Conservation (phyloP, 2,797 vertebrate species). For the Mergus octosetaceus region DNA sequence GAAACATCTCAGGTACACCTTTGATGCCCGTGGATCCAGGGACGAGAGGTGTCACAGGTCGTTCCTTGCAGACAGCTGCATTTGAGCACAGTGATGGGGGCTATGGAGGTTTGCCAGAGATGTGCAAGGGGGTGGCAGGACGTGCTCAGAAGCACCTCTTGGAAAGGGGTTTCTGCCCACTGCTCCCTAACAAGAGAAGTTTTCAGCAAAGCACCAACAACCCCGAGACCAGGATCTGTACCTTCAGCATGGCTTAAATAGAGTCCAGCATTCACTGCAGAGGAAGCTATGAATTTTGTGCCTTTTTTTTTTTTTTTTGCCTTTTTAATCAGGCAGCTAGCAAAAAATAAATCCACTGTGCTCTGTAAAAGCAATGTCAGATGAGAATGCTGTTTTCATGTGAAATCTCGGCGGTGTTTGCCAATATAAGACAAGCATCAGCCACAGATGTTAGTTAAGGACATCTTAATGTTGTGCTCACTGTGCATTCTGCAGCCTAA, state of each 20-base stretch:
- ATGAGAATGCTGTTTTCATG: background rate
- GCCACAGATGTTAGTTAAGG: constrained; percentile 59
- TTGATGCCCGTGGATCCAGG: background rate
- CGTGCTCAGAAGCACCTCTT: background rate
- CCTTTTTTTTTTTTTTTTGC: background rate
- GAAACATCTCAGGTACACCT: background rate
- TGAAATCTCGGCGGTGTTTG: constrained; percentile 34
- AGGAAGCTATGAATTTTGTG: background rate
- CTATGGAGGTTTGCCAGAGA: rapidly evolving
- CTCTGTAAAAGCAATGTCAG: constrained; percentile 9
- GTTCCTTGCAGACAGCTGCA: background rate
- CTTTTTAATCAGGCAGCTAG: background rate
- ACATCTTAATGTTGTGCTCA: constrained; percentile 40
- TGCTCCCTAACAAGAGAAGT: background rate
- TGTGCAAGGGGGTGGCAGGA: background rate
- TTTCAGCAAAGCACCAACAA: background rate
- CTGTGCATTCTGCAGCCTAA: constrained; percentile 48
- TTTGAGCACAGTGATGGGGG: background rate
- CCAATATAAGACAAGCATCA: constrained; percentile 24
- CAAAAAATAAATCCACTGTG: constrained; percentile 17
- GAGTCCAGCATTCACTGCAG: background rate
- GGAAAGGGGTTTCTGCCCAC: background rate
- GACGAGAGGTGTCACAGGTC: background rate
- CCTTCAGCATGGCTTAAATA: background rate
- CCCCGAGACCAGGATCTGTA: background rate